Percentiles rank a stretch among this genome's conserved stretches.
Conservation (phyloP, 2,888 invertebrate species). For the Rosalia funebris region DNA sequence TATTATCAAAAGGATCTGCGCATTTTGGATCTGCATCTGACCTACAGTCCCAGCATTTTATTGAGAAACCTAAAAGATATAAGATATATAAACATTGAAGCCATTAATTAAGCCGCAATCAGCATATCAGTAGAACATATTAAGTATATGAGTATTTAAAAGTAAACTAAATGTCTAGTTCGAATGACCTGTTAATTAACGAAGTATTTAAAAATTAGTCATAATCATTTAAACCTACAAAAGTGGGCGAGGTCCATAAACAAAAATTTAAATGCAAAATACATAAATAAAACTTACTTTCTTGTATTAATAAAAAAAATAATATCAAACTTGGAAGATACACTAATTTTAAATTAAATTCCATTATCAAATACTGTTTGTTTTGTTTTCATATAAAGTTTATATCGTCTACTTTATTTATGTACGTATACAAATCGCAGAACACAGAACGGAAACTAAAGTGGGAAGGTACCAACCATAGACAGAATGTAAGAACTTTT, state of each 20-base stretch:
- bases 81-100: no score
- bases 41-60: slow-evolving; percentile 92
- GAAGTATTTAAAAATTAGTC: slow-evolving; percentile 13
- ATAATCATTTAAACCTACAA: neutral
- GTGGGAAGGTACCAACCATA: no score
- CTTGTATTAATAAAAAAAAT: slow-evolving; percentile 29
- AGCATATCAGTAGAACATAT: slow-evolving; percentile 1
- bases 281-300: slow-evolving; percentile 26
- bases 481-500: no score
- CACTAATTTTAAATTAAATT: slow-evolving; percentile 25
- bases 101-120: no score
- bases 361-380: slow-evolving; percentile 13
- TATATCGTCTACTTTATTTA: no score
- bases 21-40: slow-evolving; percentile 91
- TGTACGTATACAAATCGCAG: no score
- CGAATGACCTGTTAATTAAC: neutral
- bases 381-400: no score
- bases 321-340: slow-evolving; percentile 31
- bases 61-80: slow-evolving; percentile 71
- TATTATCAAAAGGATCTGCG: slow-evolving; percentile 91
- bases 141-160: slow-evolving; percentile 19
- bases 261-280: slow-evolving; percentile 12
- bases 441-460: no score
- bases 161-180: neutral
- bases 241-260: slow-evolving; percentile 26